Conservation (phyloP, 2,797 vertebrate genomes). For the Vireo griseus region DNA sequence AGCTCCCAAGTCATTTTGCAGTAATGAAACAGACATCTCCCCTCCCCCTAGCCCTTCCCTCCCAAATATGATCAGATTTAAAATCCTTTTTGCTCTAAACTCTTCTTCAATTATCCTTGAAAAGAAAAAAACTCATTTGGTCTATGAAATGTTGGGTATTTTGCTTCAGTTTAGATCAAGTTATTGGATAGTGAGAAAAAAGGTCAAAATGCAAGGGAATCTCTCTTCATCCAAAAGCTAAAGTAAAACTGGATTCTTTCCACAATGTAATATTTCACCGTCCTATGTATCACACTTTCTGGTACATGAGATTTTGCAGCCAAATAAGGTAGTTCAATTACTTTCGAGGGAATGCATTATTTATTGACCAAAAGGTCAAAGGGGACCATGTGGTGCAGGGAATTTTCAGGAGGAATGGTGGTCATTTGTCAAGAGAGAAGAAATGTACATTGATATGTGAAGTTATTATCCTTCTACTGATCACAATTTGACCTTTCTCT, state of each 20-base stretch:
- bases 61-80: background rate
- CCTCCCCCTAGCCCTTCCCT: background rate
- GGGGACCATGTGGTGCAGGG: slow-evolving; percentile 35
- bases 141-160: background rate
- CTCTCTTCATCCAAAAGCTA: background rate
- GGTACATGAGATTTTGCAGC: slow-evolving; percentile 19
- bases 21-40: background rate
- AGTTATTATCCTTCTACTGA: slow-evolving; percentile 52
- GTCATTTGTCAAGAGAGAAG: slow-evolving; percentile 51
- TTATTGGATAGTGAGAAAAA: background rate
- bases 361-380: slow-evolving; percentile 69
- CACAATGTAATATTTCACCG: slow-evolving; percentile 51
- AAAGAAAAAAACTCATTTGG: background rate
- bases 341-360: slow-evolving; percentile 59
- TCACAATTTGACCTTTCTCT: slow-evolving; percentile 46
- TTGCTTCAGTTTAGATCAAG: background rate
- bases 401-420: slow-evolving; percentile 47
- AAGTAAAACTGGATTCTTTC: background rate
- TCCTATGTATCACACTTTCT: slow-evolving; percentile 22
- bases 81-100: background rate
- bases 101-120: background rate
- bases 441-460: slow-evolving; percentile 47
- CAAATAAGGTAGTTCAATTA: slow-evolving; percentile 44
- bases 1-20: background rate
- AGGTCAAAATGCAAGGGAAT: background rate